Conservation (phyloP, 2,797 vertebrate species). For the Ceyx erithaca region DNA sequence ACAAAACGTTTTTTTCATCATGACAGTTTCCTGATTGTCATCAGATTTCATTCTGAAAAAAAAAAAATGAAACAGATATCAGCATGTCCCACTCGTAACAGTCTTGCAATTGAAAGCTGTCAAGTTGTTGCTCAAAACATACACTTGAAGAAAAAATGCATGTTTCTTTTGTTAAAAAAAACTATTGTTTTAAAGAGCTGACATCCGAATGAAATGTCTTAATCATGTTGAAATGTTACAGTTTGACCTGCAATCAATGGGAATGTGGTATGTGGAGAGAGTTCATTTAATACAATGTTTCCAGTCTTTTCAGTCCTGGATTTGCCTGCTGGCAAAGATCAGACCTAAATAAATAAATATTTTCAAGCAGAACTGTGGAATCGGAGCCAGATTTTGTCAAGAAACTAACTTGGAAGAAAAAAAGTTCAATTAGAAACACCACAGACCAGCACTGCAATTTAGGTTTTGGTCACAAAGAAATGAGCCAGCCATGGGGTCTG, state of each 20-base stretch:
- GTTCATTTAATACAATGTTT: background rate
- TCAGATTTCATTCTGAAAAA: slow-evolving; percentile 10
- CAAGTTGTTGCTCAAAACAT: slow-evolving; percentile 29
- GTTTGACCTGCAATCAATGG: background rate
- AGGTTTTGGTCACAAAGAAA: background rate
- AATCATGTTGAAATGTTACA: background rate
- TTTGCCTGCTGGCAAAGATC: background rate
- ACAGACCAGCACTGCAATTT: background rate
- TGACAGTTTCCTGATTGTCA: slow-evolving; percentile 43
- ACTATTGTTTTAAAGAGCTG: slow-evolving; percentile 8
- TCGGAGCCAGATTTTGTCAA: background rate
- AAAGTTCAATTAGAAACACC: background rate
- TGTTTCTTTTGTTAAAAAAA: slow-evolving; percentile 14
- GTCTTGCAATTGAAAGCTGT: slow-evolving; percentile 30
- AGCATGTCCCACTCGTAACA: slow-evolving; percentile 3
- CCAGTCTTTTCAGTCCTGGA: background rate
- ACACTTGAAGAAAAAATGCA: slow-evolving; percentile 38
- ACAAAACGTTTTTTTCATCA: background rate
- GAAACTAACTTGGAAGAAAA: background rate
- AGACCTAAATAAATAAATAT: background rate
- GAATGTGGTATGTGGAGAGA: background rate
- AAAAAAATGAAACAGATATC: slow-evolving; percentile 38
- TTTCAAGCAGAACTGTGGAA: background rate
- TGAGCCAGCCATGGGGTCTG: background rate
- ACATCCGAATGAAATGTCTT: slow-evolving; percentile 4